Evolutionary conservation across 1,140 invertebrate species (phyloP).

Genomic region (Paracyclopina nana): DNA sequence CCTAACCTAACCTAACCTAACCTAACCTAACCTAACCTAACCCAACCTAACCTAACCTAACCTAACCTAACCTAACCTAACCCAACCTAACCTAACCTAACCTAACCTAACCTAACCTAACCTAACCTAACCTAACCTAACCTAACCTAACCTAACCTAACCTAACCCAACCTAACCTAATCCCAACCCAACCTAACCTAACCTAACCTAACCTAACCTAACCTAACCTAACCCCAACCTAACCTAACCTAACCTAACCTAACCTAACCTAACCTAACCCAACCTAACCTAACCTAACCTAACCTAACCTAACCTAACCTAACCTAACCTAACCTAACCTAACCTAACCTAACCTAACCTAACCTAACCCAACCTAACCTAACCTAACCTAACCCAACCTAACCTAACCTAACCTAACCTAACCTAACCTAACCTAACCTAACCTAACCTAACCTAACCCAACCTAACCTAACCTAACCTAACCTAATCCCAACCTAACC

Average conservation of each 20-base stretch:
- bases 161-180: no score
- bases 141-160: no score
- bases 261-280: no score
- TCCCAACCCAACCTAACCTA: no score
- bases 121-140: no score
- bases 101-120: no score
- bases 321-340: slow-evolving; percentile 11
- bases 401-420: slow-evolving; percentile 12
- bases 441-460: background rate
- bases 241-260: no score
- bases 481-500: slow-evolving; percentile 9
- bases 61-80: slow-evolving; percentile 1
- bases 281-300: slow-evolving; percentile 5
- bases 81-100: no score
- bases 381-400: slow-evolving; percentile 3
- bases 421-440: slow-evolving; percentile 9
- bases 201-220: no score
- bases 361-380: slow-evolving; percentile 7
- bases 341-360: slow-evolving; percentile 15
- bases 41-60: slow-evolving; percentile 15
- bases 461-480: slow-evolving; percentile 14
- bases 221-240: no score
- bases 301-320: no score
- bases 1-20: slow-evolving; percentile 14
- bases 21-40: slow-evolving; percentile 16